phyloP scores from a whole-genome alignment of 1,140 invertebrate species.

The Caenorhabditis briggsae region DNA sequence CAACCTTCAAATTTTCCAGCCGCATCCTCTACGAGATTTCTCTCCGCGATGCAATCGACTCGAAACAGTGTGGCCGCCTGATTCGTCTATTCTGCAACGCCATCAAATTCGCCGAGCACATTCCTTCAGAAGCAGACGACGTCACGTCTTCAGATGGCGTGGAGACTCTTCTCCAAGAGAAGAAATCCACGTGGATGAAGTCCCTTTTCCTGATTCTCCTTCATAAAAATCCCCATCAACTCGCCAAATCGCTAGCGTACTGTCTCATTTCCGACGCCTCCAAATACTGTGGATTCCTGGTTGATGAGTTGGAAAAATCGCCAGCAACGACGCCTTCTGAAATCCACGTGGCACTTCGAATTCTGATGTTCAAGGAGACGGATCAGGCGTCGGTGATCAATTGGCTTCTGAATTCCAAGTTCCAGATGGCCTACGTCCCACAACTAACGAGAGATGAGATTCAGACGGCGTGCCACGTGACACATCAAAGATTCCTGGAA shows the following conservation, averaged over 20 bases:
- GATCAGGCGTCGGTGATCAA: background rate
- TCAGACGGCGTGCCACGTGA: background rate
- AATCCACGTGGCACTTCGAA: background rate
- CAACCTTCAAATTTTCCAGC: background rate
- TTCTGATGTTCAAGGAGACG: background rate
- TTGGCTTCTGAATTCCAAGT: slow-evolving; percentile 14
- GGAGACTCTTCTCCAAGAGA: too few species aligned
- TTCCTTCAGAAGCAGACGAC: background rate
- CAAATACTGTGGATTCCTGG: background rate
- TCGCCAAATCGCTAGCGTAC: background rate
- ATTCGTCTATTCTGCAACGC: slow-evolving; percentile 32
- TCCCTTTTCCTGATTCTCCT: background rate
- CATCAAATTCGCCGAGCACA: background rate
- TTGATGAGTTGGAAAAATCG: slow-evolving; percentile 11
- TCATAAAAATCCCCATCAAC: background rate
- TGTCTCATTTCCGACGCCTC: slow-evolving; percentile 1
- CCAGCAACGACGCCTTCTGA: background rate
- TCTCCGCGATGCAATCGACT: background rate
- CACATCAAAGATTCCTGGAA: background rate
- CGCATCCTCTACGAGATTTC: background rate
- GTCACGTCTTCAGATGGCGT: background rate
- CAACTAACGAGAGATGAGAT: background rate
- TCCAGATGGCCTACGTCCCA: background rate
- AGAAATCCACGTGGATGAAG: slow-evolving; percentile 38
- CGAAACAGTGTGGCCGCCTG: slow-evolving; percentile 24